Conservation (phyloP, 2,888 invertebrate species). For the Idaea biselata region DNA sequence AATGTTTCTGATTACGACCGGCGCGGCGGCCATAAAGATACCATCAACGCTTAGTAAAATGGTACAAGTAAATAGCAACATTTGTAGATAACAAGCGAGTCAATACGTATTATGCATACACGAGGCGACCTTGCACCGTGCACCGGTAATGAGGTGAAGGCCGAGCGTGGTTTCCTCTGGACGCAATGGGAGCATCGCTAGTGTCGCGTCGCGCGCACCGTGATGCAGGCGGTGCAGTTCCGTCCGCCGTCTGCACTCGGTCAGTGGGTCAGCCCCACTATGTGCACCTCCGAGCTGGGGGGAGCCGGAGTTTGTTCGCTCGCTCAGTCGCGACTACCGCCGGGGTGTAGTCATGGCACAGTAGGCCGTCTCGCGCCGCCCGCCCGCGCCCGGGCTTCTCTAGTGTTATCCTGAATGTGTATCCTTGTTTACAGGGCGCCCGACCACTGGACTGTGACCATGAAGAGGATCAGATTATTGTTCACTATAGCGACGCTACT, state of each 20-base stretch:
- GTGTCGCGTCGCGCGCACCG: slow-evolving; percentile 41
- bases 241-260: slow-evolving; percentile 69
- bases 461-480: slow-evolving; percentile 77
- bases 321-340: slow-evolving; percentile 32
- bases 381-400: slow-evolving; percentile 43
- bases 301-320: slow-evolving; percentile 14
- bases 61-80: no score
- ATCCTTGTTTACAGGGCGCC: slow-evolving; percentile 71
- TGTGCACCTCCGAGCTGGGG: slow-evolving; percentile 24
- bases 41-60: no score
- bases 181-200: slow-evolving; percentile 62
- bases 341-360: slow-evolving; percentile 31
- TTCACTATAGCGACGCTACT: slow-evolving; percentile 72
- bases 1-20: no score
- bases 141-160: slow-evolving; percentile 65
- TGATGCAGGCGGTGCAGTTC: slow-evolving; percentile 62
- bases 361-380: slow-evolving; percentile 51
- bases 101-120: background rate
- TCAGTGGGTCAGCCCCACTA: slow-evolving; percentile 73
- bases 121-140: slow-evolving; percentile 65
- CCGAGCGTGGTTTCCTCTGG: slow-evolving; percentile 65
- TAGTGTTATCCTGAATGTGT: slow-evolving; percentile 63
- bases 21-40: no score
- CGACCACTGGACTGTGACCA: slow-evolving; percentile 68
- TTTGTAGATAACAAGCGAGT: no score